phyloP scores from a whole-genome alignment of 2,888 invertebrate genomes.

The Lapara coniferarum region DNA sequence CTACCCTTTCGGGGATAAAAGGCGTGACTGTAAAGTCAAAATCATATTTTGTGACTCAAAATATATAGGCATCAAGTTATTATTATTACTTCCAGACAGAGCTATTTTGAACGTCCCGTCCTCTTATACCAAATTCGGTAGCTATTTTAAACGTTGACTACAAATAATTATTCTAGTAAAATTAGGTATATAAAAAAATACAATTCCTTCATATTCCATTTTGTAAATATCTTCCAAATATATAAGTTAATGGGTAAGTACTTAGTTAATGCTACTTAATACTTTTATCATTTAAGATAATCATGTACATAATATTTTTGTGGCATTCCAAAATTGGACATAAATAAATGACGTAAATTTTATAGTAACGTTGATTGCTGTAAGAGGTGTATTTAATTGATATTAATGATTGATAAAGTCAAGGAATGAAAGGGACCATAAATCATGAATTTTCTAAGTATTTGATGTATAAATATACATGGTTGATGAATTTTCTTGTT shows the following conservation, averaged over 20 bases:
- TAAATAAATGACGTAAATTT: no score
- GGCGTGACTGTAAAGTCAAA: no score
- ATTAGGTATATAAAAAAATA: not conserved
- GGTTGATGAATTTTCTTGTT: no score
- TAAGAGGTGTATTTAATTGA: no score
- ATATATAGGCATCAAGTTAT: not conserved
- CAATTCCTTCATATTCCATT: no score
- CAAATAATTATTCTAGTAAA: not conserved
- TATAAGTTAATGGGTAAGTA: not conserved
- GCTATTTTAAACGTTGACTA: not conserved
- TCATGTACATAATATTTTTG: constrained; percentile 5
- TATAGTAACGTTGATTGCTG: no score
- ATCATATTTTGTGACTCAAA: not conserved
- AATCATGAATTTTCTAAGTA: no score
- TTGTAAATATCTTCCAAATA: constrained; percentile 10
- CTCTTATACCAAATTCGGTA: not conserved
- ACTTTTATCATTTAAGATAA: constrained; percentile 8
- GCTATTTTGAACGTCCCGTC: not conserved
- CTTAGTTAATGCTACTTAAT: not conserved
- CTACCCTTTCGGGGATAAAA: no score
- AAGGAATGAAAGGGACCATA: no score
- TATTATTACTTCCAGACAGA: not conserved
- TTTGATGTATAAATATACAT: no score
- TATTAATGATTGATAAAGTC: no score
- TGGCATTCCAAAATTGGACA: constrained; percentile 8